A percentile compares a stretch with the other conserved stretches of the same genome.
phyloP scores from a whole-genome alignment of 2,113 vertebrate species.

The Misgurnus anguillicaudatus region DNA sequence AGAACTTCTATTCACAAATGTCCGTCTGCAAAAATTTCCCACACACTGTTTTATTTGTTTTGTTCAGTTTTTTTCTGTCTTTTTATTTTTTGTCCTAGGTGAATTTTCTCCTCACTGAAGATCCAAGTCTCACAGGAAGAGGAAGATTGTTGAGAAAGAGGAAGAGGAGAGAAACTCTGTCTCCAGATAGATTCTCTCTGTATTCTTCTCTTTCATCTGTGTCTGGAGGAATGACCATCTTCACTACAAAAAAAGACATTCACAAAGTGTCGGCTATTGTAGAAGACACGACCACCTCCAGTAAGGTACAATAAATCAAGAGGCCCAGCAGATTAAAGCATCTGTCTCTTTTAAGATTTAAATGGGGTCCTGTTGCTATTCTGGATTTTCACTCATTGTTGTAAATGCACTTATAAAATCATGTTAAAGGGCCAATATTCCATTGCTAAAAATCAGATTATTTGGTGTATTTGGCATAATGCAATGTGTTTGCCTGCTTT shows the following conservation, averaged over 20 bases:
- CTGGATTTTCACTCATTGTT: no score
- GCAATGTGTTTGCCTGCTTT: no score
- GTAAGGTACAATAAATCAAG: conserved; percentile 65
- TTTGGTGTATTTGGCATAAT: no score
- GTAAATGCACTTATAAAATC: no score
- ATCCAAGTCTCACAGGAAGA: conserved; percentile 62
- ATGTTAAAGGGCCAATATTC: no score
- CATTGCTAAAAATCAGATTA: no score
- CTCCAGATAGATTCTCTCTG: conserved; percentile 77
- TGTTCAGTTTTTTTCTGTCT: no score
- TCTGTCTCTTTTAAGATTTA: background rate
- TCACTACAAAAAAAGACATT: conserved; percentile 82
- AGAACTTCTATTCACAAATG: no score
- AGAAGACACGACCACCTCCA: conserved; percentile 73
- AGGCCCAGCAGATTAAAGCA: background rate
- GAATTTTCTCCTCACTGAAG: conserved; percentile 84
- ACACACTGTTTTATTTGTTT: no score
- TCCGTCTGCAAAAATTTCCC: no score
- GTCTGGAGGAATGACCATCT: conserved; percentile 83
- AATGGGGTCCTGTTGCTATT: no score
- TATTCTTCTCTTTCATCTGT: conserved; percentile 77
- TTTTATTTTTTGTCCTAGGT: conserved; percentile 72
- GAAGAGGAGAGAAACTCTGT: conserved; percentile 68
- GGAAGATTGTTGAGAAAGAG: conserved; percentile 48
- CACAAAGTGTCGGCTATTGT: conserved; percentile 74